phyloP scores from a whole-genome alignment of 2,888 invertebrate species.

The Allolobophora icterica region DNA sequence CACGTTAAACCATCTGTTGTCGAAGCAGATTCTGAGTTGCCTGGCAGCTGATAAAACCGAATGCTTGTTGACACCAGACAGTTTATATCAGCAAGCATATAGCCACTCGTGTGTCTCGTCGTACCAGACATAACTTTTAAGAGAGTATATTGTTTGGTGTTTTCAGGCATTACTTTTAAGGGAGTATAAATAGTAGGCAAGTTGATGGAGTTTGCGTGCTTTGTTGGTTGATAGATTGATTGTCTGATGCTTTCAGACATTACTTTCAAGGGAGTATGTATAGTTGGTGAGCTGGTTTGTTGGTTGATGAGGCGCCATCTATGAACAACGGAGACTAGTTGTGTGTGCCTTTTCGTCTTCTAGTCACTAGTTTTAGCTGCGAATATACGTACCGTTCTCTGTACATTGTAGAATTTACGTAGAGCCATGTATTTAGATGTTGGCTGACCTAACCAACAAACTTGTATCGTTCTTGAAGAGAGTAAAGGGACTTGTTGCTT shows the following conservation, averaged over 20 bases:
- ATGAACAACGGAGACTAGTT: background rate
- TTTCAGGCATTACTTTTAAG: too few species aligned
- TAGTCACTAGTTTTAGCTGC: constrained; percentile 11
- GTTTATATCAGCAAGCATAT: background rate
- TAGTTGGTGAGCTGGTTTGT: background rate
- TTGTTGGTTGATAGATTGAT: too few species aligned
- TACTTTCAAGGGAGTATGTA: background rate
- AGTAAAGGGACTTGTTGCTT: background rate
- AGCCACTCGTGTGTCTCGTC: background rate
- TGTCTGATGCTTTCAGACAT: too few species aligned
- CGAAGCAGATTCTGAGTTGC: background rate
- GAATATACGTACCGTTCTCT: constrained; percentile 9
- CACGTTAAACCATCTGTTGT: background rate
- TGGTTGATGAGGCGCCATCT: background rate
- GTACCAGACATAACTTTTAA: background rate
- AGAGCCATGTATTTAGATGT: background rate
- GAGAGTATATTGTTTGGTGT: background rate
- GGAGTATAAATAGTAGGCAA: too few species aligned
- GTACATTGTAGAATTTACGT: constrained; percentile 17
- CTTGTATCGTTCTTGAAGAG: constrained; percentile 3
- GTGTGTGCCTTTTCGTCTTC: constrained; percentile 11
- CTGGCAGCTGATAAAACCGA: background rate
- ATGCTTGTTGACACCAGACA: background rate
- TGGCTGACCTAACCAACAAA: background rate
- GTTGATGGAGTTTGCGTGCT: too few species aligned